Base-by-base conservation (phyloP, 2,888 invertebrate species). In the Epirrhoe tristata region DNA sequence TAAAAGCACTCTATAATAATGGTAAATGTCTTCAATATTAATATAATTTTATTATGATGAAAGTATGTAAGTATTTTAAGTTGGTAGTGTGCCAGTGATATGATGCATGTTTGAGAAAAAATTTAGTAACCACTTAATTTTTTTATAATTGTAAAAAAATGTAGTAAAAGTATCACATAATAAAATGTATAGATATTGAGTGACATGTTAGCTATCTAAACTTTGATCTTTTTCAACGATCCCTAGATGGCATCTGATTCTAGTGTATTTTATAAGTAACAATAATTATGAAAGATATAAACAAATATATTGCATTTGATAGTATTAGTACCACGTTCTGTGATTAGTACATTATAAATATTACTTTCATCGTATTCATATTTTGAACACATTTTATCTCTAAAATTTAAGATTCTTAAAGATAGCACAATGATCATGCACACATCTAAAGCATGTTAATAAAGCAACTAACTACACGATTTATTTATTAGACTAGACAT, bases 401-500 rank as follows among this genome's bases (percentile, higher is more conserved):
- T 4, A 43, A 48, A 16, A 16, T 6, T 6, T 14, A 48, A 16
- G 12, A 43, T 48, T 12, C 5, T 48, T 14, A 14, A 48, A 14
- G n/a, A 16, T 16, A 48, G 16, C 14, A 46, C 46, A 3, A 46
- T 46, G 46, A 46, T n/a, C 46, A 14, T 46, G 46, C 46, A 46
- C 46, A 48, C 48, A 24, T 24, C 7, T 14, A 48, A 48, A 48
- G 48, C 48, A 48, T 48, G 6, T 14, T 48, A 4, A 48, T 48
- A 48, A 48, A 48, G 48, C 48, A 48, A 16, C 48, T 48, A 48
- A 48, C 16, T 48, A 48, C 12, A 48, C 16, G 39, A 43, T 43
- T 12, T 12, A 48, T 16, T 16, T 6, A 14, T 16, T 16, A 16
- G 14, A 16, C 16, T 48, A 48, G 14, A 48, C 16, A 16, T 46